These are phyloP conservation scores for Nebria salina DNA, from an alignment of 2,888 invertebrate species.

Conservation along the genomic window DNA sequence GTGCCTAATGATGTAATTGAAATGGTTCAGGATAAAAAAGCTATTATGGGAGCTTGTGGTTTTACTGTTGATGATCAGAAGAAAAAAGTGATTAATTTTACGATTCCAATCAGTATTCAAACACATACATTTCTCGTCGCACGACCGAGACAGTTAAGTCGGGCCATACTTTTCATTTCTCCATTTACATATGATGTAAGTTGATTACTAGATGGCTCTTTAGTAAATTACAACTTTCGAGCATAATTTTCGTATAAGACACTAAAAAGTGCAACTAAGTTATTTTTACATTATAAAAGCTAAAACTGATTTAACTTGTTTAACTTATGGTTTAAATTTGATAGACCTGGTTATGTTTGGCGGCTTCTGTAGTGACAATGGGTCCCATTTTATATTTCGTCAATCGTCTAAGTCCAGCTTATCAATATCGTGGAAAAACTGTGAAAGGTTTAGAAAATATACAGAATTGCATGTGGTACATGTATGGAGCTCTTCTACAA, in stretches of 20 bases:
- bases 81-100: conserved; percentile 75
- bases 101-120: conserved; percentile 80
- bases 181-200: conserved; percentile 79
- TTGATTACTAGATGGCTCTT: conserved; percentile 45
- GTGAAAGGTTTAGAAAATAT: conserved; percentile 68
- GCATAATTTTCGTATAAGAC: not conserved
- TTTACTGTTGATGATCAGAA: conserved; percentile 67
- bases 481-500: conserved; percentile 89
- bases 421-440: conserved; percentile 70
- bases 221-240: too few relatives aligned
- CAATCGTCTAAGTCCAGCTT: conserved; percentile 78
- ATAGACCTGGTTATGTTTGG: conserved; percentile 86
- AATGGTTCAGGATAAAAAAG: conserved; percentile 64
- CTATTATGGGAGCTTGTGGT: conserved; percentile 70
- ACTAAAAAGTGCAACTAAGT: not conserved
- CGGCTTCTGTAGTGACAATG: conserved; percentile 77
- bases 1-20: conserved; percentile 63
- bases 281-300: too few relatives aligned
- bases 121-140: conserved; percentile 82
- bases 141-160: conserved; percentile 80
- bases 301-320: too few relatives aligned
- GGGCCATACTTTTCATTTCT: conserved; percentile 83
- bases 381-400: conserved; percentile 80
- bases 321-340: conserved; percentile 17
- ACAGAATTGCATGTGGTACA: conserved; percentile 85